phyloP scores from a whole-genome alignment of 2,113 vertebrate genomes.

The Arvicanthis niloticus region DNA sequence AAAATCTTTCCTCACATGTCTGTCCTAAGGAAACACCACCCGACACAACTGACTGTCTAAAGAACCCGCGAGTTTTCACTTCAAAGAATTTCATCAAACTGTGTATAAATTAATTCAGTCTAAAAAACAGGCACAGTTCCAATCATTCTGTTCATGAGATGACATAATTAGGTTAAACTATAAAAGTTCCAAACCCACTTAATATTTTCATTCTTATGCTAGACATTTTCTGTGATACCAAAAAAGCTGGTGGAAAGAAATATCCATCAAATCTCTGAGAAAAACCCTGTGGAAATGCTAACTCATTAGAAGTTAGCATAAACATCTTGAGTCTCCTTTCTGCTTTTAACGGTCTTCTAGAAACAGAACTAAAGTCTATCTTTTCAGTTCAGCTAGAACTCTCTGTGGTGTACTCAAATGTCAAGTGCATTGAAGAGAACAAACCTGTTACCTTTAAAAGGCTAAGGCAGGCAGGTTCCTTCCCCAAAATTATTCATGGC shows the following conservation, averaged over 20 bases:
- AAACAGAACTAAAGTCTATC: not conserved
- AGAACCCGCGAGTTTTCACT: too few species aligned
- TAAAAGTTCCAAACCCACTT: not conserved
- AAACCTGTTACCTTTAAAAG: not conserved
- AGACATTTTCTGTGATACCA: not conserved
- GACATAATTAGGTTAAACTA: constrained; percentile 16
- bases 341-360: not conserved
- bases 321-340: not conserved
- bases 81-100: not conserved
- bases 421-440: not conserved
- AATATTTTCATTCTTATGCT: not conserved
- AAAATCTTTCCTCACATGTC: too few species aligned
- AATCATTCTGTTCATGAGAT: not conserved
- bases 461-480: not conserved
- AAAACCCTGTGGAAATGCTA: constrained; percentile 17
- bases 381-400: not conserved
- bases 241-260: not conserved
- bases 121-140: not conserved
- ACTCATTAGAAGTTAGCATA: not conserved
- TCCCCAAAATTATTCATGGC: not conserved
- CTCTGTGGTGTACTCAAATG: not conserved
- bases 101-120: constrained; percentile 2
- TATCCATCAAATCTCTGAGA: not conserved
- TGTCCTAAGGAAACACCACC: too few species aligned
- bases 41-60: too few species aligned